Evolutionary conservation across 1,140 invertebrate species (phyloP).

Genomic region (Phthorimaea operculella): DNA sequence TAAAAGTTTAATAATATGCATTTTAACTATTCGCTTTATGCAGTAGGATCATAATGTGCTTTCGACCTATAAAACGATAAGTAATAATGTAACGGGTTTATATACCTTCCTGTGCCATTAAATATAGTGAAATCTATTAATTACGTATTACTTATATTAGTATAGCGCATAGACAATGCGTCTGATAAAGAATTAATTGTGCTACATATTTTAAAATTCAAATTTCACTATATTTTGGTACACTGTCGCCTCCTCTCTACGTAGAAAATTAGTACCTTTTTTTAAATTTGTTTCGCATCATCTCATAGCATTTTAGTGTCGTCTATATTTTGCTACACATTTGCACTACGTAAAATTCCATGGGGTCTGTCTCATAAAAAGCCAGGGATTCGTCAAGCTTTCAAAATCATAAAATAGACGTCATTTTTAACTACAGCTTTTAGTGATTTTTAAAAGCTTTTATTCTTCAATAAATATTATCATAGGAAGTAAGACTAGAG

Average conservation of each 20-base stretch:
- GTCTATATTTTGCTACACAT: constrained; percentile 53
- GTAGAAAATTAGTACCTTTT: not conserved
- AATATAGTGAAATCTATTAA: too few species aligned
- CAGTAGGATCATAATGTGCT: too few species aligned
- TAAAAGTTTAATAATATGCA: too few species aligned
- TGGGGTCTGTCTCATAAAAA: constrained; percentile 18
- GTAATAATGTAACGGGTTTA: too few species aligned
- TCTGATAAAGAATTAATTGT: too few species aligned
- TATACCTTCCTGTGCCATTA: too few species aligned
- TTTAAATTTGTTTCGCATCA: constrained; percentile 24
- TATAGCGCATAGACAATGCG: too few species aligned
- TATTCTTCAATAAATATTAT: not conserved
- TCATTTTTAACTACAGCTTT: not conserved
- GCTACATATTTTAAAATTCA: too few species aligned
- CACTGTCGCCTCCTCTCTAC: not conserved
- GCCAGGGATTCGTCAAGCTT: constrained; percentile 31
- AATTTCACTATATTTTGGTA: too few species aligned
- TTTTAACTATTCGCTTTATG: too few species aligned
- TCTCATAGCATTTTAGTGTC: constrained; percentile 27
- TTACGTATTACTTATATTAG: too few species aligned
- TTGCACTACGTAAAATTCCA: constrained; percentile 27
- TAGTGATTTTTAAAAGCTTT: not conserved
- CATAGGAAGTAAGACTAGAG: not conserved
- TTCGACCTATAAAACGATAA: too few species aligned
- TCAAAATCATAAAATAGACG: constrained; percentile 1